Conservation (phyloP, 1,140 invertebrate species). For the Habropoda laboriosa region DNA sequence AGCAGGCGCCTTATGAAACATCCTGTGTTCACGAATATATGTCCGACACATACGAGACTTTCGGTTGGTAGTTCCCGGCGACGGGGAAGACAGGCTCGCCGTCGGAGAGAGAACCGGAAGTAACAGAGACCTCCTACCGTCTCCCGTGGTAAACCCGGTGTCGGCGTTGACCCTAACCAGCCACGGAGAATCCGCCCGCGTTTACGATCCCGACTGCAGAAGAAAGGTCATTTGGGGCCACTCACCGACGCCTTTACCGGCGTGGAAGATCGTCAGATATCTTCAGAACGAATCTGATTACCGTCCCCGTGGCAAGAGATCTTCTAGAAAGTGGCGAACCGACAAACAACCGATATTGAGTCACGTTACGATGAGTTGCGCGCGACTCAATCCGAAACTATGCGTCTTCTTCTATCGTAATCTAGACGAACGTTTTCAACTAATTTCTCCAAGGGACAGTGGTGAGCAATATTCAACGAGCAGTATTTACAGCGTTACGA, state of each 20-base stretch:
- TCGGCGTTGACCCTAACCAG: conserved; percentile 26
- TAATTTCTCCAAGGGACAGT: too few species aligned
- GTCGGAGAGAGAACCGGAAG: conserved; percentile 17
- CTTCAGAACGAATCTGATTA: conserved; percentile 46
- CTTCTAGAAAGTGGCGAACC: conserved; percentile 40
- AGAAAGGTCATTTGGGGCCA: conserved; percentile 49
- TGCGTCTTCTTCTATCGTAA: background rate
- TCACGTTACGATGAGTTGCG: conserved; percentile 17
- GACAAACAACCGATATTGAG: conserved; percentile 42
- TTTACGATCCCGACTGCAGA: conserved; percentile 20
- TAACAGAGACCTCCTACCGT: background rate
- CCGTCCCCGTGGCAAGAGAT: conserved; percentile 35
- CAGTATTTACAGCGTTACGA: background rate
- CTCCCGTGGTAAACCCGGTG: background rate
- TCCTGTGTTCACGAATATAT: conserved; percentile 44
- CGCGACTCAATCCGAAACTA: too few species aligned
- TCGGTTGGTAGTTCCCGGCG: background rate
- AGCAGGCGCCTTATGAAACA: conserved; percentile 48
- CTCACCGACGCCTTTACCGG: conserved; percentile 45
- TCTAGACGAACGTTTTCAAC: background rate
- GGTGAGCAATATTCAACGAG: conserved; percentile 2
- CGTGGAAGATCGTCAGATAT: conserved; percentile 43
- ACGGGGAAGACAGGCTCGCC: background rate
- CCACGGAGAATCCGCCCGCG: conserved; percentile 19
- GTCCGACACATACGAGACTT: conserved; percentile 29